Base-by-base conservation (phyloP, 2,113 vertebrate species). In the Caranx melampygus region DNA sequence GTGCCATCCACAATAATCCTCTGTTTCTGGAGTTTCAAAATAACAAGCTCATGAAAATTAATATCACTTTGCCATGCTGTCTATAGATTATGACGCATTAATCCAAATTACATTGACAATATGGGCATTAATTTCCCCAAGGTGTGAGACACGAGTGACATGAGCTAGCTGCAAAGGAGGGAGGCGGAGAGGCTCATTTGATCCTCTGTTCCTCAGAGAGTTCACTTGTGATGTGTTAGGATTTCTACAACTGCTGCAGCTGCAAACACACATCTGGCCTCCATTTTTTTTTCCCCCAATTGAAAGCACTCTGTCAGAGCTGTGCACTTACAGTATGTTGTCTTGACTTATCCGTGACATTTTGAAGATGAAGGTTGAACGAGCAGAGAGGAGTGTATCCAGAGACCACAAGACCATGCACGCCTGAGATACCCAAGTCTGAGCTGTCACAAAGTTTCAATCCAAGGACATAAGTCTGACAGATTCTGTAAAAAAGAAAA, bases 41-140 rank as follows among this genome's bases (percentile, higher is more conserved):
- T 77, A 63, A 89, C 67, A 87, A 87, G 72, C 60, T 65, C 45
- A 45, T 3, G 3, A 69, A 72, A 88, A 73, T 52, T 18, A 54
- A 86, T 69, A 26, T 37, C 6, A 33, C 64, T 79, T 73, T 81
- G 37, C n/a, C 15, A 67, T 55, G 35, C 40, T 72, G 63, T 85
- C 75, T 73, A 54, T 73, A 57, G 62, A 78, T 88, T 81, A 87
- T 72, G 60, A 66, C 55, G 62, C 81, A 84, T 88, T 81, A 85
- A 87, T 89, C 64, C 69, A 85, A 89, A 91, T 89, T 76, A 61
- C 62, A 85, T 87, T 88, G 77, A 55, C 63, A 88, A 34, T n/a
- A n/a, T 8, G 6, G 42, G 51, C 72, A 73, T 72, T 82, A 14
- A 90, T 88, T 89, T 86, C 71, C 72, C 72, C 55, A 83, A 86